Conservation (phyloP, 2,888 invertebrate species). For the Ormyrus labotus region DNA sequence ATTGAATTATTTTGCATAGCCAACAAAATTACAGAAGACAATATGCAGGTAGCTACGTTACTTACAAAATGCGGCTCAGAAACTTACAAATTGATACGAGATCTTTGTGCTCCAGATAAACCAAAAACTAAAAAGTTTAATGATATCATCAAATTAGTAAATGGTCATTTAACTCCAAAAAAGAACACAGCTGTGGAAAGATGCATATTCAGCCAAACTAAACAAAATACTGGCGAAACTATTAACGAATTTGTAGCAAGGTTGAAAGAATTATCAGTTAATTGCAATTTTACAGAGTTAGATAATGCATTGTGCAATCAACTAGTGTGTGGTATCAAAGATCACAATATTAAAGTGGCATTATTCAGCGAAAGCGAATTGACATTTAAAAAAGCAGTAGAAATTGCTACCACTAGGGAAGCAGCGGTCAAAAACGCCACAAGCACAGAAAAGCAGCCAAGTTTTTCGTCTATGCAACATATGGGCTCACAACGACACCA, state of each 20-base stretch:
- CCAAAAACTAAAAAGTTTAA: conserved; percentile 48
- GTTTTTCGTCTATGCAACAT: neutral
- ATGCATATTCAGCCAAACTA: conserved; percentile 37
- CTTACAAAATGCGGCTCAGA: neutral
- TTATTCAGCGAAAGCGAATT: conserved; percentile 38
- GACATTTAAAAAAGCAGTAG: conserved; percentile 37
- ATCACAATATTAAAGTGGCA: conserved; percentile 31
- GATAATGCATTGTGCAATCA: neutral
- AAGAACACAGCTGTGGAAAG: conserved; percentile 53
- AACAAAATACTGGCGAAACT: neutral
- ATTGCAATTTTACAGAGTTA: too few species aligned
- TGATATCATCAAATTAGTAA: conserved; percentile 52
- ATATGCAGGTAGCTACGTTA: too few species aligned
- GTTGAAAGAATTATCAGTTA: too few species aligned
- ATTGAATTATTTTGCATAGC: neutral
- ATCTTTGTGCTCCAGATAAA: conserved; percentile 55
- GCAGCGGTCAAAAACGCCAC: conserved; percentile 42
- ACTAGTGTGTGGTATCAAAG: conserved; percentile 19
- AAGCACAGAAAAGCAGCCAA: neutral
- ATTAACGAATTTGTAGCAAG: too few species aligned
- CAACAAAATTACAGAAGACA: too few species aligned
- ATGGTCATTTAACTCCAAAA: conserved; percentile 55
- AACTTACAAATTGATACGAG: conserved; percentile 44
- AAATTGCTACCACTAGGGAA: conserved; percentile 48
- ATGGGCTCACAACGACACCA: neutral